Conservation (phyloP, 1,140 invertebrate species). For the Macrocentrus cingulum region DNA sequence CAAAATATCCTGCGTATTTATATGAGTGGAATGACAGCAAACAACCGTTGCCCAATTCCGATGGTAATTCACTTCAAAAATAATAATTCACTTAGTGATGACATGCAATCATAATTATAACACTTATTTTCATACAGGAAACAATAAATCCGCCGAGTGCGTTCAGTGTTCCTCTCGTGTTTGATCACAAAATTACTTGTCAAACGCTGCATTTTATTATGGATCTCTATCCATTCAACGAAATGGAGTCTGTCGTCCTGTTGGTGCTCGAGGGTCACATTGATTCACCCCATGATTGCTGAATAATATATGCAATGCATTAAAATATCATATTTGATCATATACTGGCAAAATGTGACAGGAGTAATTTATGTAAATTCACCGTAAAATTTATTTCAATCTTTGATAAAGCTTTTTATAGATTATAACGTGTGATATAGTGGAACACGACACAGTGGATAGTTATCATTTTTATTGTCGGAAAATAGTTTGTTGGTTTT, state of each 20-base stretch:
- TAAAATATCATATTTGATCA: background rate
- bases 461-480: too few relatives aligned
- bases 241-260: conserved; percentile 14
- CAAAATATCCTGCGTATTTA: conserved; percentile 25
- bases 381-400: too few relatives aligned
- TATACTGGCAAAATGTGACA: too few relatives aligned
- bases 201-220: conserved; percentile 22
- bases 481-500: too few relatives aligned
- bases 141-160: conserved; percentile 17
- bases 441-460: too few relatives aligned
- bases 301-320: background rate
- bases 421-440: too few relatives aligned
- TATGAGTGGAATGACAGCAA: conserved; percentile 18
- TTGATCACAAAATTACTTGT: conserved; percentile 23
- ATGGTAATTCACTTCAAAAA: conserved; percentile 3
- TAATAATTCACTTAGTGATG: too few relatives aligned
- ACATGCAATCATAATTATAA: too few relatives aligned
- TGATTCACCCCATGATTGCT: conserved; percentile 16
- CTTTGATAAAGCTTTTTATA: too few relatives aligned
- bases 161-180: conserved; percentile 13
- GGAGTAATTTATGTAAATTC: too few relatives aligned
- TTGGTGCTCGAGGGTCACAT: conserved; percentile 22
- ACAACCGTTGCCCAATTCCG: conserved; percentile 13
- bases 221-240: conserved; percentile 20
- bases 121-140: conserved; percentile 16